Conservation (phyloP, 2,797 vertebrate species). For the Phalanger gymnotis region DNA sequence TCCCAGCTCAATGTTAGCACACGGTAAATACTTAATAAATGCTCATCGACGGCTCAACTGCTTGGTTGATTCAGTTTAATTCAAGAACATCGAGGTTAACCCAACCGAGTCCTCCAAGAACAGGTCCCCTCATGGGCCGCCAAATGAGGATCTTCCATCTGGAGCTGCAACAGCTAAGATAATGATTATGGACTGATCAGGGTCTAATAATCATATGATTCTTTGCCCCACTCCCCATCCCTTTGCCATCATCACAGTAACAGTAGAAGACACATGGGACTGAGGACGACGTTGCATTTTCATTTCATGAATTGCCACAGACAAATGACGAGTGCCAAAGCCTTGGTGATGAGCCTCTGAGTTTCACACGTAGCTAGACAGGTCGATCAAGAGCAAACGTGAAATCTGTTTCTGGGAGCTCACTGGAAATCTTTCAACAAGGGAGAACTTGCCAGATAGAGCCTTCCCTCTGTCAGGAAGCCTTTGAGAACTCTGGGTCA, state of each 20-base stretch:
- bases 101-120: not conserved
- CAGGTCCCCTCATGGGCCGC: not conserved
- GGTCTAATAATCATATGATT: not conserved
- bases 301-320: not conserved
- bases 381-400: not conserved
- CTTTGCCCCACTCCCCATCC: not conserved
- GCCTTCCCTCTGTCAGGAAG: not conserved
- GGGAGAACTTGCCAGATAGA: not conserved
- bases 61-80: not conserved
- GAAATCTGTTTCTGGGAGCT: not conserved
- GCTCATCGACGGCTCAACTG: fast-evolving
- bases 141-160: not conserved
- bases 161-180: not conserved
- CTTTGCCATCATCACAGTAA: not conserved
- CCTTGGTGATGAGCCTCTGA: not conserved
- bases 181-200: not conserved
- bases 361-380: not conserved
- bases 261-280: not conserved
- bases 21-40: not conserved
- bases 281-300: not conserved
- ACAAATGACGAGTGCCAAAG: not conserved
- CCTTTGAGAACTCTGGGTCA: not conserved
- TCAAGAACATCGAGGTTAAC: not conserved
- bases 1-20: not conserved
- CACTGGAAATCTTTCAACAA: not conserved